Conservation (phyloP, 1,140 invertebrate genomes). For the Zaprionus taronus region DNA sequence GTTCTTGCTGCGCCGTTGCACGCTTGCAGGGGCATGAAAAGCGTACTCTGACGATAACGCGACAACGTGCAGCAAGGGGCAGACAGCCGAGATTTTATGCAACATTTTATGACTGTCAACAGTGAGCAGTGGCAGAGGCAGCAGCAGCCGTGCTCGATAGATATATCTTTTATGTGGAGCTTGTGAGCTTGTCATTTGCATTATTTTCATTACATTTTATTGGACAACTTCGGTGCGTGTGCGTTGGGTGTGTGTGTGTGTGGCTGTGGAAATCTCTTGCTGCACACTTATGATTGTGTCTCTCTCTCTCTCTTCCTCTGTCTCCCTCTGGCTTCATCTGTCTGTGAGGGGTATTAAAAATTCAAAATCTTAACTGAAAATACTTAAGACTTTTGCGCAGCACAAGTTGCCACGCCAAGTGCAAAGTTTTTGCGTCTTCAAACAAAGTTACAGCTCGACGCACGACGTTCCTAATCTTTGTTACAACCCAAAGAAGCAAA, state of each 20-base stretch:
- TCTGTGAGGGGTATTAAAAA: constrained; percentile 35
- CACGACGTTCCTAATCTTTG: constrained; percentile 78
- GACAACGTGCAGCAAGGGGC: constrained; percentile 22
- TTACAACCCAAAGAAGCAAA: constrained; percentile 33
- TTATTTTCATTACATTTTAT: constrained; percentile 71
- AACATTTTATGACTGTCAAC: constrained; percentile 65
- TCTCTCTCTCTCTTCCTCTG: neutral
- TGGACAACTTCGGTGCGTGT: constrained; percentile 24
- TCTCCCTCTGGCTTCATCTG: neutral
- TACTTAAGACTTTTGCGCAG: constrained; percentile 35
- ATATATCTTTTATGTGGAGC: constrained; percentile 41
- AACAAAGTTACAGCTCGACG: constrained; percentile 66
- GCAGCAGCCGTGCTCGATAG: neutral
- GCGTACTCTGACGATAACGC: constrained; percentile 53
- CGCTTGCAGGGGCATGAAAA: constrained; percentile 64
- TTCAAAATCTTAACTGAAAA: constrained; percentile 43
- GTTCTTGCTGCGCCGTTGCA: constrained; percentile 16
- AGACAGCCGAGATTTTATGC: constrained; percentile 57
- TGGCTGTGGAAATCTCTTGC: neutral
- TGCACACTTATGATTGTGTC: neutral
- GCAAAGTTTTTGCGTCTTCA: constrained; percentile 50
- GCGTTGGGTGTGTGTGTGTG: neutral
- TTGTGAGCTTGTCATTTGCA: constrained; percentile 70
- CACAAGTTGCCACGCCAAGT: constrained; percentile 29
- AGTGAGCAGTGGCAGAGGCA: constrained; percentile 9